Evolutionary conservation across 2,888 invertebrate species (phyloP).

Genomic region (Pherbina coryleti): DNA sequence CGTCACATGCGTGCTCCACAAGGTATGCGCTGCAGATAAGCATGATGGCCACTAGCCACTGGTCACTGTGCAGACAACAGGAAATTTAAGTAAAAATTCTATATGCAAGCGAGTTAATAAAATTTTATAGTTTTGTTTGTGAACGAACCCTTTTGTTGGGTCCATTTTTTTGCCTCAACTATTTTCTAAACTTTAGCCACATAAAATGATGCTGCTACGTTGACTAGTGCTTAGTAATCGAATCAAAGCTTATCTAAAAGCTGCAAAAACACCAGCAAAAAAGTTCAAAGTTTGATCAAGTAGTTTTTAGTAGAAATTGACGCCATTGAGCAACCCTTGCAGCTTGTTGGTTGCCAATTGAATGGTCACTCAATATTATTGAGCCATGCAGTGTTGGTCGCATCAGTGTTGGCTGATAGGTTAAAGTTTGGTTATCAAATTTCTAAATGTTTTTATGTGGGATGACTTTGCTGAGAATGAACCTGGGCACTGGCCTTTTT

Average conservation of each 20-base stretch:
- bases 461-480: neutral
- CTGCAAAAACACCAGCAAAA: neutral
- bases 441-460: neutral
- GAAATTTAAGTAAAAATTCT: constrained; percentile 39
- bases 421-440: no score
- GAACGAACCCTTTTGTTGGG: constrained; percentile 17
- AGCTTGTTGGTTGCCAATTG: neutral
- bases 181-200: neutral
- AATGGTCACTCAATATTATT: constrained; percentile 3
- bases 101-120: constrained; percentile 50
- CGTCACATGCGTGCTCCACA: neutral
- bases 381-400: neutral
- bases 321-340: neutral
- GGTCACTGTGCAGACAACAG: constrained; percentile 27
- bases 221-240: constrained; percentile 29
- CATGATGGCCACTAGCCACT: neutral
- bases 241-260: constrained; percentile 44
- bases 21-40: constrained; percentile 14
- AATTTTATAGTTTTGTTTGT: constrained; percentile 59
- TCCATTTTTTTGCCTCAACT: neutral
- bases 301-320: neutral
- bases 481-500: neutral
- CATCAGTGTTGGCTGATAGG: no score
- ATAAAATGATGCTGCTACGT: neutral
- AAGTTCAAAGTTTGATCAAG: constrained; percentile 7